Percentiles rank a stretch among this genome's conserved stretches.
These are phyloP conservation scores for Odontesthes bonariensis DNA, from an alignment of 2,113 vertebrate genomes.

Conservation along the genomic window DNA sequence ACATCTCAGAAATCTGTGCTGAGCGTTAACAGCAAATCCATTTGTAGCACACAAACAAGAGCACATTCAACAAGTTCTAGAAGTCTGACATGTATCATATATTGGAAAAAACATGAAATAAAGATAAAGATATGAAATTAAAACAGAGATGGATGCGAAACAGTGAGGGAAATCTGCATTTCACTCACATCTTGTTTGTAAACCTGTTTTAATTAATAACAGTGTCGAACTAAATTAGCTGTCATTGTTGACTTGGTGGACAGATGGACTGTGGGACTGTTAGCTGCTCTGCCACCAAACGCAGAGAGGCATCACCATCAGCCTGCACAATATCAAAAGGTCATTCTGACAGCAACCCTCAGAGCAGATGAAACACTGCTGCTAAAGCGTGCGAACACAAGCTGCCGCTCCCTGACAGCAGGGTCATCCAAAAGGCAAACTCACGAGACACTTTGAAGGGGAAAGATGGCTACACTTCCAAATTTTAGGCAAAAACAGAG, in stretches of 20 bases:
- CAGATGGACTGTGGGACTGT: conserved; percentile 63
- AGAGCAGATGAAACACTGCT: conserved; percentile 61
- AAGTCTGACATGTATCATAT: no score
- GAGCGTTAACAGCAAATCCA: no score
- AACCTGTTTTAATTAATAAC: conserved; percentile 15
- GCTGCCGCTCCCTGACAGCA: conserved; percentile 41
- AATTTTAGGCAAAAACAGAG: neutral
- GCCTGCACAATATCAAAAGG: conserved; percentile 49
- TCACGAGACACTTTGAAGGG: neutral
- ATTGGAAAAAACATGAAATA: no score
- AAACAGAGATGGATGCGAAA: no score
- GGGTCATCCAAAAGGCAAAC: conserved; percentile 5
- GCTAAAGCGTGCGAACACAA: conserved; percentile 45
- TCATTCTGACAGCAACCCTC: conserved; percentile 42
- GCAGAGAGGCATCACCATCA: conserved; percentile 36
- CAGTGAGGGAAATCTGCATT: conserved; percentile 4
- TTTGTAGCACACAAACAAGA: no score
- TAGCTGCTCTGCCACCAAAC: conserved; percentile 46
- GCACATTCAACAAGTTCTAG: no score
- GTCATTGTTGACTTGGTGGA: conserved; percentile 26
- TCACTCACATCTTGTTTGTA: conserved; percentile 11
- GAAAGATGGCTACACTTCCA: neutral
- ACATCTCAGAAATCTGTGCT: no score
- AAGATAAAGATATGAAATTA: no score
- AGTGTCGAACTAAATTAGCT: conserved; percentile 13